These are phyloP conservation scores for Drosophila robusta DNA, from an alignment of 2,888 invertebrate species.

Conservation along the genomic window DNA sequence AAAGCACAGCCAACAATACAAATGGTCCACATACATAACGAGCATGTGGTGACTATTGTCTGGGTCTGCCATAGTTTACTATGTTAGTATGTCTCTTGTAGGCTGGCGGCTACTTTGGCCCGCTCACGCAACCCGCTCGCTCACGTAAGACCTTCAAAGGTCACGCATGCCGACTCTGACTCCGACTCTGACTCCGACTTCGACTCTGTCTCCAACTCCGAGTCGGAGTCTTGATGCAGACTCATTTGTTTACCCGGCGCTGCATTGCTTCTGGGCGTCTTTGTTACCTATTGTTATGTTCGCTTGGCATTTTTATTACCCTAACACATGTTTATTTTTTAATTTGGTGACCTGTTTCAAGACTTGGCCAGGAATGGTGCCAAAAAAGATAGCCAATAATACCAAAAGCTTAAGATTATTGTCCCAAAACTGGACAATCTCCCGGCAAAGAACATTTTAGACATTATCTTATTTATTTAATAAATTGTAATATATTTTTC, in stretches of 20 bases:
- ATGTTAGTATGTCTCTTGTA: conserved; percentile 31
- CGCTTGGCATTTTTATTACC: conserved; percentile 17
- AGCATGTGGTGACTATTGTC: conserved; percentile 30
- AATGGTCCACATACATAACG: conserved; percentile 22
- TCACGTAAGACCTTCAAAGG: conserved; percentile 80
- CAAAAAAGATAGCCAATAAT: too few species aligned
- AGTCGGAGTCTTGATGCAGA: conserved; percentile 18
- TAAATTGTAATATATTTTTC: too few species aligned
- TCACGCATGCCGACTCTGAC: conserved; percentile 50
- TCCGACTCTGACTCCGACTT: conserved; percentile 8
- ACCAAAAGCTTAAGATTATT: too few species aligned
- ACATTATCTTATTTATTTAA: too few species aligned
- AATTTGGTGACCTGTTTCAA: background rate
- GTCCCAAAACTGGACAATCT: too few species aligned
- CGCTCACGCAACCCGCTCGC: conserved; percentile 61
- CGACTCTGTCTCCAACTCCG: conserved; percentile 7
- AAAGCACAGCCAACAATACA: conserved; percentile 20
- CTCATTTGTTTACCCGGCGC: conserved; percentile 32
- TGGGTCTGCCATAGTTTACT: conserved; percentile 6
- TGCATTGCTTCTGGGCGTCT: conserved; percentile 61
- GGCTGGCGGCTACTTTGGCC: conserved; percentile 43
- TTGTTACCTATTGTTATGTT: conserved; percentile 31
- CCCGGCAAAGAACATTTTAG: too few species aligned
- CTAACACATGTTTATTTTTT: conserved; percentile 6
- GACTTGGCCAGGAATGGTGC: background rate